Base-by-base conservation (phyloP, 2,113 vertebrate species). In the Sapajus apella region DNA sequence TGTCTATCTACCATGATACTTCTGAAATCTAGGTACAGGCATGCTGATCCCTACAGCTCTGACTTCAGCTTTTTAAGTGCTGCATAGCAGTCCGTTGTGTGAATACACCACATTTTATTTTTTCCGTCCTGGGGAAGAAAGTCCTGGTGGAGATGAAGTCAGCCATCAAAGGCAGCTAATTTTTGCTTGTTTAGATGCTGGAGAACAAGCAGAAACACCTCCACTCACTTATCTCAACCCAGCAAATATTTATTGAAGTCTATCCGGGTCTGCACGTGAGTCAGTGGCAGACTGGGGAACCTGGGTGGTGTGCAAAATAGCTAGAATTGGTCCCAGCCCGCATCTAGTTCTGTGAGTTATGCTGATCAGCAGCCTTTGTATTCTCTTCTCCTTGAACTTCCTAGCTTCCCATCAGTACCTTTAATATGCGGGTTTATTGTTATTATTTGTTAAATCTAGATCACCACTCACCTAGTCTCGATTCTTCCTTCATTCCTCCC, bases 381-480 rank as follows among this genome's bases (percentile, higher is more conserved):
- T 93, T 55, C 84, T 66, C 18, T 45, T 81, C 17, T 55, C 37
- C 25, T 95, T 27, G n/a, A 79, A 97, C 91, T 97, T 95, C 43
- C 68, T 16, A n/a, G 73, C 40, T 94, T 79, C 85, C 85, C 76
- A 68, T 3, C 25, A 32, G 77, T 14, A 68, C 72, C 52, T 66
- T 35, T 30, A 21, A 9, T 5, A 25, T 30, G 43, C 21, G 30
- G 23, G 50, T 43, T 43, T 43, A 43, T 47, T 30, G 58, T 64
- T 64, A 64, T 64, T 64, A 27, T 76, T 76, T 45, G 13, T 87
- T 18, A 43, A 86, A 43, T 37, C 66, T 30, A 70, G 16, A 61
- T 40, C 75, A 23, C 50, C 68, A 90, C 94, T 97, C 87, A 87
- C 90, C 83, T 43, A 10, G 56, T 25, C 37, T 32, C 3, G 2